A percentile compares a stretch with the other conserved stretches of the same genome.
phyloP scores from a whole-genome alignment of 2,888 invertebrate species.

The Leptogaster cylindrica region DNA sequence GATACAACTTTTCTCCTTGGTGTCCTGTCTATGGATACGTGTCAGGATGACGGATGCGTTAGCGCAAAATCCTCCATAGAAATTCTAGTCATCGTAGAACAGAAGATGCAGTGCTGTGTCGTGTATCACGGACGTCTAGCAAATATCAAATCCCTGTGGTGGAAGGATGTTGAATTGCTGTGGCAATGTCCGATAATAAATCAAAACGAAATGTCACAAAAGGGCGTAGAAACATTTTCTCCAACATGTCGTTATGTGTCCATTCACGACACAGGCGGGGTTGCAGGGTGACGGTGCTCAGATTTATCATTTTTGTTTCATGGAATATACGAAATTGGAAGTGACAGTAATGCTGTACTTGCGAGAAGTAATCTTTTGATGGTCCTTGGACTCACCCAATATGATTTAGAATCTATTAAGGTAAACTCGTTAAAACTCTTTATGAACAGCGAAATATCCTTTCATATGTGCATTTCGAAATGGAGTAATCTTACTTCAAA shows the following conservation, averaged over 20 bases:
- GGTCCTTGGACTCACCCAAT: too few relatives aligned
- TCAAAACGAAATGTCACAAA: conserved; percentile 55
- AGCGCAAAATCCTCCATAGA: conserved; percentile 4
- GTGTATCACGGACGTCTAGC: not conserved
- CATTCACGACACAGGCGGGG: conserved; percentile 57
- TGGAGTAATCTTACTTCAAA: too few relatives aligned
- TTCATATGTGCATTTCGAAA: too few relatives aligned
- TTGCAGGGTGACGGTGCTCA: conserved; percentile 40
- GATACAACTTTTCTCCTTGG: conserved; percentile 12
- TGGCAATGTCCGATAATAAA: conserved; percentile 52
- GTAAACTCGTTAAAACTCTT: too few relatives aligned
- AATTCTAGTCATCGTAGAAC: conserved; percentile 3
- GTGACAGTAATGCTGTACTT: too few relatives aligned
- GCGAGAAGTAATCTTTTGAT: too few relatives aligned
- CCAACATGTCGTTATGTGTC: conserved; percentile 52
- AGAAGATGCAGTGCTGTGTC: conserved; percentile 3
- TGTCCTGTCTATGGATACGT: not conserved
- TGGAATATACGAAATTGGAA: too few relatives aligned
- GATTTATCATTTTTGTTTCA: conserved; percentile 16
- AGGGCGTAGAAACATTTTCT: conserved; percentile 49
- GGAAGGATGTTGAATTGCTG: not conserved
- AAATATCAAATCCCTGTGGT: not conserved
- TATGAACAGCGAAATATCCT: too few relatives aligned
- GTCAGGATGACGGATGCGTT: conserved; percentile 15
- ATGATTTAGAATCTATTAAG: too few relatives aligned